phyloP scores from a whole-genome alignment of 1,140 invertebrate species.

The Oryctes rhinoceros region DNA sequence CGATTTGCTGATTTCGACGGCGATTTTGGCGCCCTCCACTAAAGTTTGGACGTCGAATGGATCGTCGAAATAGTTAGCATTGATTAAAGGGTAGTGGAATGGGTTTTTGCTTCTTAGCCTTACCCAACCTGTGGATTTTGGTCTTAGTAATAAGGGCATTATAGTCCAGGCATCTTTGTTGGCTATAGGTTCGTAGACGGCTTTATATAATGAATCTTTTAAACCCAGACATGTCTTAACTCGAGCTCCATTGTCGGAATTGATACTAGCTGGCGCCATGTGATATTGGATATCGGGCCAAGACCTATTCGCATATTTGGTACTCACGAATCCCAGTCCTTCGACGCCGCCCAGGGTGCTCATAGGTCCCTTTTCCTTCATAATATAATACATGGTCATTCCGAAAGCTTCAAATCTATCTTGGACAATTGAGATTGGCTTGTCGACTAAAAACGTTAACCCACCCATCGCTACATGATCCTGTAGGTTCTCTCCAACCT shows the following conservation, averaged over 20 bases:
- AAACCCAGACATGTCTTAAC: slow-evolving; percentile 82
- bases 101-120: slow-evolving; percentile 80
- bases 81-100: slow-evolving; percentile 83
- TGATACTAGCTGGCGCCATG: slow-evolving; percentile 85
- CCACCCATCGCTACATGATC: slow-evolving; percentile 86
- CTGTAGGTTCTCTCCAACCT: slow-evolving; percentile 79
- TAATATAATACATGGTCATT: slow-evolving; percentile 81
- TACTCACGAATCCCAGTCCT: slow-evolving; percentile 85
- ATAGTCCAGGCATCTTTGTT: slow-evolving; percentile 80
- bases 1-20: slow-evolving; percentile 74
- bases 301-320: slow-evolving; percentile 74
- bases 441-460: slow-evolving; percentile 79
- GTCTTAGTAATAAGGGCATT: slow-evolving; percentile 81
- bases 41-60: slow-evolving; percentile 78
- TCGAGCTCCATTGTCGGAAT: slow-evolving; percentile 78
- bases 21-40: slow-evolving; percentile 84
- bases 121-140: slow-evolving; percentile 81
- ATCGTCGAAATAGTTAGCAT: slow-evolving; percentile 89
- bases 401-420: slow-evolving; percentile 73
- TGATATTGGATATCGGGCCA: slow-evolving; percentile 89
- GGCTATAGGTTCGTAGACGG: slow-evolving; percentile 76
- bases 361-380: slow-evolving; percentile 82
- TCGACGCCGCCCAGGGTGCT: slow-evolving; percentile 85
- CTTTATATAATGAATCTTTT: slow-evolving; percentile 81
- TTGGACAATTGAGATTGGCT: slow-evolving; percentile 81